Evolutionary conservation across 1,140 invertebrate species (phyloP).

Genomic region (Lepidurus arcticus): DNA sequence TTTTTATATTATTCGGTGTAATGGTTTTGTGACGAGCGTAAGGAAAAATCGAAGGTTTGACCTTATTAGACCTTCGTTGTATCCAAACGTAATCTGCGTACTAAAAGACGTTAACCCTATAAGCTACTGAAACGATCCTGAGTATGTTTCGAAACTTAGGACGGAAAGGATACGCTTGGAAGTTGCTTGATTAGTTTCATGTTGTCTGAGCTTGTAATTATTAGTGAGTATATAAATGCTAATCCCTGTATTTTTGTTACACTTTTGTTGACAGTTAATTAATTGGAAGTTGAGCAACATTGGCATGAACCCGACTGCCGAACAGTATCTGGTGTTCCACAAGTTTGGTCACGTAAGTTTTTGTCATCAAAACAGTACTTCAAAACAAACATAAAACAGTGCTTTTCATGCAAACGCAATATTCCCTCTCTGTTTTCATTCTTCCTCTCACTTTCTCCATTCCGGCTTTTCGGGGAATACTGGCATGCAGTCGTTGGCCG

Average conservation of each 20-base stretch:
- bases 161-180: not conserved
- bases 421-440: slow-evolving; percentile 26
- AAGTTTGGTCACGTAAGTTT: slow-evolving; percentile 83
- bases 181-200: not conserved
- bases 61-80: too few species aligned
- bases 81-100: too few species aligned
- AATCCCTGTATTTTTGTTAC: not conserved
- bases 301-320: slow-evolving; percentile 66
- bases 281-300: slow-evolving; percentile 58
- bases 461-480: slow-evolving; percentile 28
- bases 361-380: not conserved
- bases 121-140: too few species aligned
- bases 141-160: not conserved
- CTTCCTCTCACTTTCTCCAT: slow-evolving; percentile 23
- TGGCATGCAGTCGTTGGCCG: slow-evolving; percentile 15
- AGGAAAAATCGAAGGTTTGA: too few species aligned
- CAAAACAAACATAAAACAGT: slow-evolving; percentile 25
- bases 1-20: too few species aligned
- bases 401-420: not conserved
- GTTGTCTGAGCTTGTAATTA: not conserved
- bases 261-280: slow-evolving; percentile 54
- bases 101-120: too few species aligned
- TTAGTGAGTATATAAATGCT: not conserved
- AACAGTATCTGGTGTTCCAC: slow-evolving; percentile 78
- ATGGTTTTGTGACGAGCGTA: too few species aligned